A percentile compares a stretch with the other conserved stretches of the same genome.
phyloP scores from a whole-genome alignment of 37 sponge, comb jelly and placozoan species.

The Mnemiopsis leidyi region DNA sequence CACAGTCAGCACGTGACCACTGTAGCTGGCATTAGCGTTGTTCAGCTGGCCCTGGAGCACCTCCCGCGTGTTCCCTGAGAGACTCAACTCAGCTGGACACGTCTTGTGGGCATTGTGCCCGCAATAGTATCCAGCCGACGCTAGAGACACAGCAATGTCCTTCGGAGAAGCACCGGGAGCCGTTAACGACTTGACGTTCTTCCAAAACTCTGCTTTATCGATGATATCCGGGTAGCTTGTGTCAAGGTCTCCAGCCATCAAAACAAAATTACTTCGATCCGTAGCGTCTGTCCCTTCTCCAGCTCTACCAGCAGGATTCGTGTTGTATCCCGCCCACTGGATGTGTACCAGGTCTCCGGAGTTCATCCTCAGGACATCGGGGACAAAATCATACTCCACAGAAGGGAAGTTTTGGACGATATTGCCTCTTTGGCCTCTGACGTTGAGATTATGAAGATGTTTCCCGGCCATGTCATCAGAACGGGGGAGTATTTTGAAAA shows the following conservation, averaged over 20 bases:
- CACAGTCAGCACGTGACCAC: constrained; percentile 80
- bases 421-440: constrained; percentile 30
- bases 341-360: constrained; percentile 3
- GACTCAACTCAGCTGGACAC: background rate
- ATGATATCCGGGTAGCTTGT: background rate
- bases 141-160: constrained; percentile 34
- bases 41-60: constrained; percentile 71
- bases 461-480: constrained; percentile 44
- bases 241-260: background rate
- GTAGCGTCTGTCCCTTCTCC: constrained; percentile 41
- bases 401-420: constrained; percentile 12
- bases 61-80: background rate
- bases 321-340: constrained; percentile 43
- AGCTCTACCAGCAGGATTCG: background rate
- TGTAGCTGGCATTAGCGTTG: constrained; percentile 85
- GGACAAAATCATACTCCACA: constrained; percentile 35
- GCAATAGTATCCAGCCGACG: constrained; percentile 17
- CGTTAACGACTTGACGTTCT: constrained; percentile 32
- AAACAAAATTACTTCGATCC: constrained; percentile 9
- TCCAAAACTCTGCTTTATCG: background rate
- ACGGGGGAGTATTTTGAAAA: constrained; percentile 3
- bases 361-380: background rate
- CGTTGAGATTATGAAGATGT: constrained; percentile 17
- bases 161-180: background rate
- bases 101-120: background rate